Evolutionary conservation across 2,888 invertebrate species (phyloP).

Genomic region (Laothoe populi): DNA sequence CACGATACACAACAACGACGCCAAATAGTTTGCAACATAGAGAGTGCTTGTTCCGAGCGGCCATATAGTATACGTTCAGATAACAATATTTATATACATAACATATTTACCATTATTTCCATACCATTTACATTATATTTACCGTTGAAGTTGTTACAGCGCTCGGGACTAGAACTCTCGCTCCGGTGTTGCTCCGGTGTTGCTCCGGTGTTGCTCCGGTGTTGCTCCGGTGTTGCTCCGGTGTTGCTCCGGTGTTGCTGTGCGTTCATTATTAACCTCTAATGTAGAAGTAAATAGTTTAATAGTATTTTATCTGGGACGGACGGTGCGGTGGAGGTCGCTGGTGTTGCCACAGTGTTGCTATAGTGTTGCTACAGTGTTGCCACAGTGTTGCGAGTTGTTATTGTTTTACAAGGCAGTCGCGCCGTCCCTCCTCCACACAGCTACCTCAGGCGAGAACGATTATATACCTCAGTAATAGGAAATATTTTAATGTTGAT

Average conservation of each 20-base stretch:
- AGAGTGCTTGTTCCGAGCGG: not conserved
- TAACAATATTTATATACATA: slow-evolving; percentile 18
- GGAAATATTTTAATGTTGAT: slow-evolving; percentile 74
- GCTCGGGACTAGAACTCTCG: slow-evolving; percentile 18
- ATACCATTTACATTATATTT: slow-evolving; percentile 33
- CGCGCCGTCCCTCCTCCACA: slow-evolving; percentile 32
- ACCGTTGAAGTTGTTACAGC: slow-evolving; percentile 30
- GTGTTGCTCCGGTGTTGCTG: too few species aligned
- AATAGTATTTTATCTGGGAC: slow-evolving; percentile 23
- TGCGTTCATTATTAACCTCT: not conserved
- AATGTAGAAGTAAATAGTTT: slow-evolving; percentile 23
- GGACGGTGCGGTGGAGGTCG: slow-evolving; percentile 6
- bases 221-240: too few species aligned
- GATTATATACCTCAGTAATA: slow-evolving; percentile 80
- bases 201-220: too few species aligned
- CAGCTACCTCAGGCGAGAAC: slow-evolving; percentile 76
- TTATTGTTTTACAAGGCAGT: not conserved
- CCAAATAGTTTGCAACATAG: not conserved
- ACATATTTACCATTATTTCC: slow-evolving; percentile 30
- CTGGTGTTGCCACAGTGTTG: not conserved
- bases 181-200: too few species aligned
- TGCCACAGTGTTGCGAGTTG: slow-evolving; percentile 11
- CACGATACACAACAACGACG: not conserved
- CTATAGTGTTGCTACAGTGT: not conserved
- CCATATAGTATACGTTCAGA: not conserved